These are phyloP conservation scores for Paratrypauchen microcephalus DNA, from an alignment of 2,797 vertebrate genomes.

Conservation along the genomic window DNA sequence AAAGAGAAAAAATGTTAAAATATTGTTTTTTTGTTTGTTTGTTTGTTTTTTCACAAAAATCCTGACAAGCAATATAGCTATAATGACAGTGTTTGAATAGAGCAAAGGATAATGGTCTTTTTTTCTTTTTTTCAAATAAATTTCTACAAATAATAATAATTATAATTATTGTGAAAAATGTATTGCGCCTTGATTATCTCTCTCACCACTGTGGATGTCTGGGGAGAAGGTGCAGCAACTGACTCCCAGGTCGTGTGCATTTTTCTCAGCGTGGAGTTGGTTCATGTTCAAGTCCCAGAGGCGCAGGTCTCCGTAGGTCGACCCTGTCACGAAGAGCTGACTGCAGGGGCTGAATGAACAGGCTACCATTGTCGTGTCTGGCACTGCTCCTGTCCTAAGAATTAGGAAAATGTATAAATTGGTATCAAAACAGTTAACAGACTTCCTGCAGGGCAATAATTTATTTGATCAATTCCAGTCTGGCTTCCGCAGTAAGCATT, in stretches of 20 bases:
- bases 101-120: neutral
- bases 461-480: no score
- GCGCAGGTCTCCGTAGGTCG: slow-evolving; percentile 90
- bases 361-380: slow-evolving; percentile 86
- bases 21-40: neutral
- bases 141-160: neutral
- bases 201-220: slow-evolving; percentile 77
- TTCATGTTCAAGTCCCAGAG: slow-evolving; percentile 89
- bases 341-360: slow-evolving; percentile 90
- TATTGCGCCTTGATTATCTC: slow-evolving; percentile 4
- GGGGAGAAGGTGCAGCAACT: slow-evolving; percentile 89
- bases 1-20: neutral
- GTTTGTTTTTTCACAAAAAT: neutral
- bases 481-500: no score
- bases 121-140: neutral
- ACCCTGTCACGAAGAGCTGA: slow-evolving; percentile 88
- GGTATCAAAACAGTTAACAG: no score
- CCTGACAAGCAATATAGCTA: neutral
- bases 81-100: neutral
- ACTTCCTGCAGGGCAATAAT: no score
- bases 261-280: slow-evolving; percentile 85
- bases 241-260: slow-evolving; percentile 91
- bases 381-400: slow-evolving; percentile 81
- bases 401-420: slow-evolving; percentile 1
- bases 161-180: neutral